Conservation (phyloP, 2,113 vertebrate genomes). For the Tupaia chinensis region DNA sequence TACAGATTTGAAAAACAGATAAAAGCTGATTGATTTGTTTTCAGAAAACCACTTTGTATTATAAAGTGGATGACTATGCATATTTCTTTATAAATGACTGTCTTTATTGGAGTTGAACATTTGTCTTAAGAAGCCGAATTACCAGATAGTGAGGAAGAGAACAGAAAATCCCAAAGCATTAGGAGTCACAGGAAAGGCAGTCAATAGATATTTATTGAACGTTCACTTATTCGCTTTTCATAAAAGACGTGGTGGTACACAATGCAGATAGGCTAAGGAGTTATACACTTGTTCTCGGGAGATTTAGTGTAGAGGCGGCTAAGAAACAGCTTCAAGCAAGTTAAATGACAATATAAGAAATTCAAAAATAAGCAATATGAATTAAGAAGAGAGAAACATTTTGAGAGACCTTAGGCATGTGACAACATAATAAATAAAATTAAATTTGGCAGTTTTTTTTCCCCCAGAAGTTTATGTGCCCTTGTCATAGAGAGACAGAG, state of each 20-base stretch:
- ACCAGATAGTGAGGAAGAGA: neutral
- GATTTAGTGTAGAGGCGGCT: neutral
- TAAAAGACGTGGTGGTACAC: neutral
- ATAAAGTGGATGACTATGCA: neutral
- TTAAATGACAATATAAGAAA: neutral
- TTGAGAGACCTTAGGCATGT: neutral
- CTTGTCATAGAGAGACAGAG: too few species aligned
- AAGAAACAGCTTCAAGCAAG: neutral
- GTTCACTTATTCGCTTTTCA: neutral
- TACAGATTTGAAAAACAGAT: neutral
- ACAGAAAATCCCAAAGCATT: neutral
- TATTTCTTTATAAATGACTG: neutral
- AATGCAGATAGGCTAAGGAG: neutral
- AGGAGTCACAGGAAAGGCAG: neutral
- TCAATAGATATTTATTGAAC: neutral
- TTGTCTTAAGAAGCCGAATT: neutral
- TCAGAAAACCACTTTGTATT: constrained; percentile 15
- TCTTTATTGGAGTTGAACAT: neutral
- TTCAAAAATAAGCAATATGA: neutral
- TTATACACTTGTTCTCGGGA: neutral
- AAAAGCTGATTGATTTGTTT: neutral
- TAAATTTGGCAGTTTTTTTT: neutral
- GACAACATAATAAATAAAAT: neutral
- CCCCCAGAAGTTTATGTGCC: neutral
- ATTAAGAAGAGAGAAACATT: neutral